phyloP scores from a whole-genome alignment of 1,140 invertebrate genomes.

The Anastatus disparis region DNA sequence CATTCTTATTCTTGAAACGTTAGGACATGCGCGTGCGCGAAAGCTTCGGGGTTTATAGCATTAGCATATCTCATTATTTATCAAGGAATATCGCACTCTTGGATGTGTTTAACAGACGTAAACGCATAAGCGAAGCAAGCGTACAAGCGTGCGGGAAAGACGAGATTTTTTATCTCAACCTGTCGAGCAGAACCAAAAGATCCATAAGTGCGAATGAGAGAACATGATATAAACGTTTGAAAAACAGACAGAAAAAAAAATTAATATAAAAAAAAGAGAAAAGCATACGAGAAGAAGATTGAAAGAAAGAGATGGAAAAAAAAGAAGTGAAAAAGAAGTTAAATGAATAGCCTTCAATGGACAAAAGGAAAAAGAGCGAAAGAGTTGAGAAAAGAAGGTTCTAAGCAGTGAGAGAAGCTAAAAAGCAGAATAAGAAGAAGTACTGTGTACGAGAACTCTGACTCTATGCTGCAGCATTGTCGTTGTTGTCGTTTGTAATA shows the following conservation, averaged over 20 bases:
- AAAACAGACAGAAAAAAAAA: neutral
- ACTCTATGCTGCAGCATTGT: too few species aligned
- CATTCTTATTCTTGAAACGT: too few species aligned
- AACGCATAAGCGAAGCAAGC: too few species aligned
- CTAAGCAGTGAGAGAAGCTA: slow-evolving; percentile 24
- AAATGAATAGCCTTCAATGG: neutral
- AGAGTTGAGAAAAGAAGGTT: neutral
- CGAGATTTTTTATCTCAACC: slow-evolving; percentile 16
- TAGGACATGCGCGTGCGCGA: too few species aligned
- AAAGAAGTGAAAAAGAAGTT: neutral
- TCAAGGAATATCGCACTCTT: slow-evolving; percentile 17
- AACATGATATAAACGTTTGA: neutral
- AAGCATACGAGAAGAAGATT: slow-evolving; percentile 20
- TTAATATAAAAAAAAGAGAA: neutral
- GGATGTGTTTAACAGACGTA: too few species aligned
- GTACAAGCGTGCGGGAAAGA: neutral
- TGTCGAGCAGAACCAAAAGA: neutral
- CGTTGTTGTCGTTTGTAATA: too few species aligned
- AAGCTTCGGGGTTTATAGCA: neutral
- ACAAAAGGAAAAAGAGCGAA: neutral
- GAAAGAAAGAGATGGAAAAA: slow-evolving; percentile 7
- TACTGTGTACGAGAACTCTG: too few species aligned
- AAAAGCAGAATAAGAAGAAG: slow-evolving; percentile 16
- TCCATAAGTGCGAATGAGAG: neutral
- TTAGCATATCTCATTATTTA: slow-evolving; percentile 34